Evolutionary conservation across 2,888 invertebrate genomes (phyloP), one percentile per base, ranked within the genome.

Genomic region (Pegoplata infirma): DNA sequence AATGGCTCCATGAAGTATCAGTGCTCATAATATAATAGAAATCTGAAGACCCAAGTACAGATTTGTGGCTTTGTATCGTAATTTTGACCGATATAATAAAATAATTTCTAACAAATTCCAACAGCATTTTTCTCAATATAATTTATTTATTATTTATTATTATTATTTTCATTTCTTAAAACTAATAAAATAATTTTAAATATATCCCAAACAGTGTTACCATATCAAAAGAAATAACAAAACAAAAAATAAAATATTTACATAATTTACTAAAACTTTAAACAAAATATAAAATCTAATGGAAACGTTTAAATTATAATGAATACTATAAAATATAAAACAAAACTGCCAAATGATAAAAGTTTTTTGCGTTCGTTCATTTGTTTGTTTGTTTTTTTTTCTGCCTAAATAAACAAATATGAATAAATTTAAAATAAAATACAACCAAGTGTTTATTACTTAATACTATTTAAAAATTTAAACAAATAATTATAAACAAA

Each of bases 171-270:
- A n/a, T 28, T 28, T 28, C 7, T 2, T 28, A 7, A 28, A n/a
- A 21, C 46, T 23, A 16, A 46, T 40, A 44, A 51, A 12, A 23
- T 25, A 53, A 53, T 44, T 23, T 23, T 10, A 53, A 14, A 32
- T 19, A 17, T 17, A 36, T 16, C 5, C n/a, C 12, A n/a, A 7
- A 32, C 64, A 79, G 79, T 63, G 66, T 75, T 66, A 79, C 68
- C 81, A 81, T 81, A 82, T 82, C 82, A 82, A 78, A 73, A 72
- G 17, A 16, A 23, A 63, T n/a, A n/a, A n/a, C 25, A 59, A 63
- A 36, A 72, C 49, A 25, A 72, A 63, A 58, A 25, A 25, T 8
- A 47, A 71, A 49, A 67, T 53, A 55, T 46, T 28, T 55, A 67
- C 40, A 67, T 19, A 47, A 75, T 59, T 69, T 69, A 74, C 36